A percentile compares a stretch with the other conserved stretches of the same genome.
Evolutionary conservation across 1,140 invertebrate genomes (phyloP).

Genomic region (Drosophila malerkotliana): DNA sequence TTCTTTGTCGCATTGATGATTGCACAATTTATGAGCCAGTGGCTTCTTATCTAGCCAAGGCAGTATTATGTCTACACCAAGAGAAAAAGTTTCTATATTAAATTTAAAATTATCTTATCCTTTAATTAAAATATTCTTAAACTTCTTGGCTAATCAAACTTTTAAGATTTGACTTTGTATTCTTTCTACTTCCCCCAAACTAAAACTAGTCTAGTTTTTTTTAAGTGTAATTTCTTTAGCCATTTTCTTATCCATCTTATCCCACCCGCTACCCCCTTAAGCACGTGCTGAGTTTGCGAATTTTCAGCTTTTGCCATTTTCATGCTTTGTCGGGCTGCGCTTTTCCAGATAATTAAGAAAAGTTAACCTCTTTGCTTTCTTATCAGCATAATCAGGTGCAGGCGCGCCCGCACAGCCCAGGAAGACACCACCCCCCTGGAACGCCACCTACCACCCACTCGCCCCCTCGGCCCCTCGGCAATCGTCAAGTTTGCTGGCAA

Average conservation of each 20-base stretch:
- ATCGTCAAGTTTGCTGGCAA: slow-evolving; percentile 14
- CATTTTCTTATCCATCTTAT: neutral
- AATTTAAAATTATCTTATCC: neutral
- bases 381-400: slow-evolving; percentile 78
- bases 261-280: neutral
- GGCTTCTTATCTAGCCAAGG: slow-evolving; percentile 43
- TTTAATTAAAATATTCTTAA: neutral
- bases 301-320: slow-evolving; percentile 31
- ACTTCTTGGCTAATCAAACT: neutral
- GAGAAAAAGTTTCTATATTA: neutral
- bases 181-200: no score
- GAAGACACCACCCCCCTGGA: neutral
- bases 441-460: no score
- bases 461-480: neutral
- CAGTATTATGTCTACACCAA: slow-evolving; percentile 10
- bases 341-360: slow-evolving; percentile 82
- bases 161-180: no score
- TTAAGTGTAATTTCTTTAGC: slow-evolving; percentile 3
- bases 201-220: neutral
- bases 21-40: slow-evolving; percentile 54
- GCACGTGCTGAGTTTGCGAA: slow-evolving; percentile 53
- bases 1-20: slow-evolving; percentile 59
- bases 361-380: slow-evolving; percentile 78
- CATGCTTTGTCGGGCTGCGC: slow-evolving; percentile 46
- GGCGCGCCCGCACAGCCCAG: slow-evolving; percentile 12